Evolutionary conservation across 1,140 invertebrate genomes (phyloP), one percentile per base, ranked within the genome.

Genomic region (Neodiprion fabricii): DNA sequence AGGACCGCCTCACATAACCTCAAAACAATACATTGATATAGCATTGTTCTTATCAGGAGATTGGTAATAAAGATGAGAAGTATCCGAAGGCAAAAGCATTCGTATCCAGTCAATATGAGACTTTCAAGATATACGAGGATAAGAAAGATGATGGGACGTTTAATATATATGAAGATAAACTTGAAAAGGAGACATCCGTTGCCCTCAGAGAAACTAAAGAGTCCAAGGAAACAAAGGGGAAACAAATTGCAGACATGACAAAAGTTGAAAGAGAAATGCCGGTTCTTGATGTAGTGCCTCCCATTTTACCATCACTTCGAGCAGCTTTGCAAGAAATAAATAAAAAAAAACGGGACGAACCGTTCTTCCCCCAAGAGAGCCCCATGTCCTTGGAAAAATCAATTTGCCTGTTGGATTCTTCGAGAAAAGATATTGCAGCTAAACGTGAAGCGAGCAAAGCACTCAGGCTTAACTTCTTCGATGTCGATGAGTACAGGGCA

Each of bases 401-500:
- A 61, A 72, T 84, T 74, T 72, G 76, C 49, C 82, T 84, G 78
- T 72, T 81, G 28, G 79, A 80, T 72, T 84, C 85, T 21, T 72
- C 76, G 73, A 83, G 82, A 70, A 79, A 82, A 78, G 80, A 85
- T 40, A 74, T 75, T 14, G 79, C 75, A 73, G 68, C 67, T 48
- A 83, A 81, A 79, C 82, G 79, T 61, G 84, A 87, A 72, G 74
- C 53, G 48, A 79, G 78, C 53, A 85, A 86, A 80, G 76, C 85
- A 81, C 73, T 77, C 71, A 87, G 85, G 76, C 83, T 85, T 61
- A 88, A 90, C 83, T 92, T 92, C 79, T 93, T 92, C 84, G 91
- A 93, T 84, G 89, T 93, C 77, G 92, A 91, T 73, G 93, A 96
- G 82, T 97, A 97, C 87, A 91, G 94, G 76, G 91, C 93, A 75